Evolutionary conservation across 2,797 vertebrate genomes (phyloP), one percentile per base, ranked within the genome.

Genomic region (Leuciscus waleckii): DNA sequence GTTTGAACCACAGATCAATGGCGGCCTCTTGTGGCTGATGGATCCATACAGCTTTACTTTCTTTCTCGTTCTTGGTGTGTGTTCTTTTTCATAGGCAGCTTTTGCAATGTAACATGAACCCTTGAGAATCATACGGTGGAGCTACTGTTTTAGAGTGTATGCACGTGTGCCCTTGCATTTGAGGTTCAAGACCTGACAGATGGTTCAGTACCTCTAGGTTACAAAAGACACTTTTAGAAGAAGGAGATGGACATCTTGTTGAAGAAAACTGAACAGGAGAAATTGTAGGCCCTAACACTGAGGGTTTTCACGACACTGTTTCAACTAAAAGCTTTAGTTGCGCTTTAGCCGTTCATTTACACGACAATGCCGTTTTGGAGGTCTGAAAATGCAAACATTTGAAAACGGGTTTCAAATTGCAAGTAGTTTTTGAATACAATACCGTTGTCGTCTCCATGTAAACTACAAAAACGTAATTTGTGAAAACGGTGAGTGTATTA

Each of bases 1-100:
- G 21, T 78, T 79, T 71, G 63, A 56, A 87, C 29, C 11, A 6
- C 23, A 71, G 29, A 51, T 73, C 74, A 83, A 46, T 78, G 67
- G 39, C 17, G 74, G n/a, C 29, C 87, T 79, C 81, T 85, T 58
- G 79, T 37, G 79, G 74, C 54, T 63, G 26, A 78, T 46, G 29
- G 84, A 77, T 61, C 77, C 84, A 82, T 81, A 67, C 63, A 80
- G 84, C 67, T 37, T 69, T 73, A 17, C 80, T 80, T 14, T 26
- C 46, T 39, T 43, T 63, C 16, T 29, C 51, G 6, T 68, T 61
- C 43, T 29, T 11, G 21, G 21, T 51, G 70, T 51, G 68, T 67
- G 58, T 32, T 54, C 65, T 71, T 39, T 63, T 46, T 68, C 51
- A 71, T 19, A 68, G 51, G 61, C 37, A 76, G 17, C 19, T 81